A percentile compares a stretch with the other conserved stretches of the same genome.
Evolutionary conservation across 2,113 vertebrate genomes (phyloP).

Genomic region (Cyrtonyx montezumae): DNA sequence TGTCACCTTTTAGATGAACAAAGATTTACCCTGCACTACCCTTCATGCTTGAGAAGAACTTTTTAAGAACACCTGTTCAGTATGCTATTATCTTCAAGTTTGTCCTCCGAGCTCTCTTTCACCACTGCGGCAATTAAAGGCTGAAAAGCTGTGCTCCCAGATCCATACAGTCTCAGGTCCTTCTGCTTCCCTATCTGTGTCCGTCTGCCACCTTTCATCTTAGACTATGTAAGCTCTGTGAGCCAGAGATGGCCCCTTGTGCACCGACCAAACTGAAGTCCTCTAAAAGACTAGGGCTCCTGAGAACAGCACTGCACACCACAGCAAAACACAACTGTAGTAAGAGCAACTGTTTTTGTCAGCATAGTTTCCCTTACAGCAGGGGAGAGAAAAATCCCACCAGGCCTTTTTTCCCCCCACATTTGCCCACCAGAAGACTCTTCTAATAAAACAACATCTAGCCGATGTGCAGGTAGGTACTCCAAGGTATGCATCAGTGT

Average conservation of each 20-base stretch:
- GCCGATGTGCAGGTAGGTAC: not conserved
- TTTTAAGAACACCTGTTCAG: not conserved
- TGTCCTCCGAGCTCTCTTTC: not conserved
- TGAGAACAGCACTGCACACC: not conserved
- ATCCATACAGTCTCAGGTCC: not conserved
- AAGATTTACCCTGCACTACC: not conserved
- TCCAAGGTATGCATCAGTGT: not conserved
- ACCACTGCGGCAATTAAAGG: not conserved
- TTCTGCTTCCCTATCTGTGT: not conserved
- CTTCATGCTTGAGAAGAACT: not conserved
- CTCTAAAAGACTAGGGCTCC: not conserved
- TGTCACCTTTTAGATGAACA: not conserved
- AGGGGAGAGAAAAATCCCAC: not conserved
- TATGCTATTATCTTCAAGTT: not conserved
- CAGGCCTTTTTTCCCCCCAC: slow-evolving; percentile 12
- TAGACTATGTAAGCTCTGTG: not conserved
- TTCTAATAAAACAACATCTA: not conserved
- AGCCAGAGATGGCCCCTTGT: not conserved
- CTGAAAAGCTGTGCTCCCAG: not conserved
- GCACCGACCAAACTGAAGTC: not conserved
- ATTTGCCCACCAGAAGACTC: not conserved
- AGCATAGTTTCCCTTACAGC: not conserved
- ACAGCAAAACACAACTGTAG: not conserved
- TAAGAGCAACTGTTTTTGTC: not conserved
- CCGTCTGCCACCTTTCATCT: not conserved